Evolutionary conservation across 2,888 invertebrate species (phyloP).

Genomic region (Pachymerium ferrugineum): DNA sequence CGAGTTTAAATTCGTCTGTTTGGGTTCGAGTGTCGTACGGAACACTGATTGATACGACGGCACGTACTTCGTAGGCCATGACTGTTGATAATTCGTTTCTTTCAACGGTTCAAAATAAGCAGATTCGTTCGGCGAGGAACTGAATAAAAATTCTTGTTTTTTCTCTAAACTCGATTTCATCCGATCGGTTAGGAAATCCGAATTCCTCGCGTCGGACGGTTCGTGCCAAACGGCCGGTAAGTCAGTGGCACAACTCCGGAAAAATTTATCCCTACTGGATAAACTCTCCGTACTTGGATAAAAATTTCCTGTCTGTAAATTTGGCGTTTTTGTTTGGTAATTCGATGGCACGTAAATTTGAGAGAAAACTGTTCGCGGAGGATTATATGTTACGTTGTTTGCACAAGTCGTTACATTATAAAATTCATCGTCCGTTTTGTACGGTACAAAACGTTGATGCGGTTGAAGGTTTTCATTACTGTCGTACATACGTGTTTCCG

Average conservation of each 20-base stretch:
- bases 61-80: background rate
- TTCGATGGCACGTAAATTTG: conserved; percentile 5
- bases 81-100: background rate
- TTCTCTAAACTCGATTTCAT: conserved; percentile 78
- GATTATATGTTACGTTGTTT: background rate
- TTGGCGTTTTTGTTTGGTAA: conserved; percentile 1
- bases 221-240: background rate
- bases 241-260: background rate
- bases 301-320: background rate
- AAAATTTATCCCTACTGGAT: background rate
- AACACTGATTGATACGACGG: background rate
- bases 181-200: conserved; percentile 42
- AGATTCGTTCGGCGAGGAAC: background rate
- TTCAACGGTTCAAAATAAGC: background rate
- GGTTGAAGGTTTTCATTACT: background rate
- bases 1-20: background rate
- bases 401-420: background rate
- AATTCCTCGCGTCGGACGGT: background rate
- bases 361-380: background rate
- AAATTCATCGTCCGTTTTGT: background rate
- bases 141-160: conserved; percentile 73
- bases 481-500: background rate
- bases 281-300: background rate
- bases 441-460: background rate
- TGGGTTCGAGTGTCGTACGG: background rate